These are phyloP conservation scores for Chauna torquata DNA, from an alignment of 2,113 vertebrate genomes.

Conservation along the genomic window DNA sequence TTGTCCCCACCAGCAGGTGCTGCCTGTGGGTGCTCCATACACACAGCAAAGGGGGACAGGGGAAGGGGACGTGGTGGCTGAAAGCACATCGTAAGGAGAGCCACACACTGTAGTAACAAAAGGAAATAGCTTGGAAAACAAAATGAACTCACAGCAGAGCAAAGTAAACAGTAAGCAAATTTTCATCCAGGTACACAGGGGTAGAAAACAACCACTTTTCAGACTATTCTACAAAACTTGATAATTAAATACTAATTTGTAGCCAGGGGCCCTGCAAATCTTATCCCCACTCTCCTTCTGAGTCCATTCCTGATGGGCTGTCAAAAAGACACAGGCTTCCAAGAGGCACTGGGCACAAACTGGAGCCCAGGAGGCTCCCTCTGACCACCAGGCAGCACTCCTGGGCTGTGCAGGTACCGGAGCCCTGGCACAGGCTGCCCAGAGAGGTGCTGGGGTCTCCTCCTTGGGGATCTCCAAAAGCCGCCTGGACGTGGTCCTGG, in stretches of 20 bases:
- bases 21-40: neutral
- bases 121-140: neutral
- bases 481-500: too few species aligned
- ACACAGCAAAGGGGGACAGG: rapidly evolving
- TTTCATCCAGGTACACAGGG: too few species aligned
- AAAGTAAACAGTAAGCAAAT: neutral
- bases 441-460: neutral
- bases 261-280: neutral
- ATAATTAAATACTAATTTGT: neutral
- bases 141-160: neutral
- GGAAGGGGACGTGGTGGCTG: rapidly evolving
- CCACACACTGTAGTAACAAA: rapidly evolving
- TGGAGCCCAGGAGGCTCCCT: neutral
- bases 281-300: neutral
- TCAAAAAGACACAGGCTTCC: neutral
- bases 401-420: neutral
- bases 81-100: neutral
- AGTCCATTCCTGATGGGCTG: neutral
- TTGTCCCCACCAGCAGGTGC: neutral
- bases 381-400: neutral
- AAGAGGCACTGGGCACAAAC: neutral
- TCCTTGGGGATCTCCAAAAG: neutral
- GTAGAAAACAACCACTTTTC: neutral
- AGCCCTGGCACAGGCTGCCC: neutral
- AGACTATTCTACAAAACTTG: neutral